Evolutionary conservation across 2,113 vertebrate genomes (phyloP), one percentile per base, ranked within the genome.

Genomic region (Tragelaphus strepsiceros): DNA sequence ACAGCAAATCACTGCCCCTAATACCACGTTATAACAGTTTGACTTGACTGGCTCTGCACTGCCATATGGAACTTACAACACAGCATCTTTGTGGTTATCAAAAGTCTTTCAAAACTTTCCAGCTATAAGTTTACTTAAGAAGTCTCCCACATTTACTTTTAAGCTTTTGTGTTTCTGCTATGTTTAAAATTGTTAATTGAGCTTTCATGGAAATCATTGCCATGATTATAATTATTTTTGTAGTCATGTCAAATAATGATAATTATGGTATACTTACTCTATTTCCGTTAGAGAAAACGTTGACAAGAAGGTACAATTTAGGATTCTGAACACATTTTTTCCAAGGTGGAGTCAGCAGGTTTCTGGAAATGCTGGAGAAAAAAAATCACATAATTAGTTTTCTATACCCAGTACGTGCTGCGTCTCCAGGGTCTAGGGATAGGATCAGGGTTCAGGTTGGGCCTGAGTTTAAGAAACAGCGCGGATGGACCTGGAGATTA

Each of bases 61-160:
- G 51, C 77, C 78, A 64, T 88, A 39, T 54, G 88, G 54, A 74
- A 85, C 39, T 82, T 58, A 64, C 58, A 74, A 97, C 54, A 93
- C 59, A 92, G n/a, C 54, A 90, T 64, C 26, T 28, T 58, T 59
- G 22, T 64, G n/a, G 62, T 85, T 94, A 96, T 81, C 88, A 97
- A 85, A 96, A 62, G 91, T 88, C 35, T 90, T 96, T 92, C 84
- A 80, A 91, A 96, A 90, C 88, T 94, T 97, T 92, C 77, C 54
- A 97, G 61, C 61, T 71, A 67, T 61, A n/a, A 92, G 88, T 95
- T 97, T 94, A 94, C 74, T 83, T 94, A 94, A 97, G 51, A 89
- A 88, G 59, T n/a, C 86, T 59, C n/a, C 53, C 32, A 71, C n/a
- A 35, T 98, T 96, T 96, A 91, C 88, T 94, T 97, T 94, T 51